Base-by-base conservation (phyloP, 2,113 vertebrate species). In the Eptesicus fuscus region DNA sequence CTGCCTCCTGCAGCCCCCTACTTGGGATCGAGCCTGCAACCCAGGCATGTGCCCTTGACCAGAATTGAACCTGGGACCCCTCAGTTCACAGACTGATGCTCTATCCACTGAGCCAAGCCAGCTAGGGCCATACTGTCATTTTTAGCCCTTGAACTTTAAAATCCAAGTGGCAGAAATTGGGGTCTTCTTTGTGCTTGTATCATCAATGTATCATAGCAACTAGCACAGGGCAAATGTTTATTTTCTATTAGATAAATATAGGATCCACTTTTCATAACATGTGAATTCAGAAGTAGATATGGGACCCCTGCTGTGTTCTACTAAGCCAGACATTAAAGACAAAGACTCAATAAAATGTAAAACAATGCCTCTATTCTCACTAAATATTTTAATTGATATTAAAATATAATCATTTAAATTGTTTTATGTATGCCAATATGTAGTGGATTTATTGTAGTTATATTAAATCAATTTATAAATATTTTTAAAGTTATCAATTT, bases 91-190 rank as follows among this genome's bases (percentile, higher is more conserved):
- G 20, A 7, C 20, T 56, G 20, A 56, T 2, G 8, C 8, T 56
- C 53, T 23, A 9, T 23, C 53, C 53, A 56, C 20, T 56, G 20
- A 56, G 53, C 53, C 53, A 56, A 23, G 20, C 53, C 22, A 23
- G 53, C 18, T 23, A 56, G 53, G 20, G 53, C 53, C 53, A 56
- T 22, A 56, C 5, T 53, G 3, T 28, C 30, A 73, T 80, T 51
- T 77, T 91, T 67, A 76, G 40, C 28, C 30, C 65, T 44, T 88
- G 70, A 90, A 69, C n/a, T 63, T 87, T 69, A 65, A 95, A 91
- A 92, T 70, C 17, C 59, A 77, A 61, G 76, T 85, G 16, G 7
- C 74, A 22, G 16, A 80, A 9, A 47, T 44, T n/a, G 13, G 16
- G 2, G 0, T 90, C 67, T 59, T 76, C 49, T 80, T 80, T 32